Percentiles rank a stretch among this genome's conserved stretches.
phyloP scores from a whole-genome alignment of 2,888 invertebrate genomes.

The Patella caerulea region DNA sequence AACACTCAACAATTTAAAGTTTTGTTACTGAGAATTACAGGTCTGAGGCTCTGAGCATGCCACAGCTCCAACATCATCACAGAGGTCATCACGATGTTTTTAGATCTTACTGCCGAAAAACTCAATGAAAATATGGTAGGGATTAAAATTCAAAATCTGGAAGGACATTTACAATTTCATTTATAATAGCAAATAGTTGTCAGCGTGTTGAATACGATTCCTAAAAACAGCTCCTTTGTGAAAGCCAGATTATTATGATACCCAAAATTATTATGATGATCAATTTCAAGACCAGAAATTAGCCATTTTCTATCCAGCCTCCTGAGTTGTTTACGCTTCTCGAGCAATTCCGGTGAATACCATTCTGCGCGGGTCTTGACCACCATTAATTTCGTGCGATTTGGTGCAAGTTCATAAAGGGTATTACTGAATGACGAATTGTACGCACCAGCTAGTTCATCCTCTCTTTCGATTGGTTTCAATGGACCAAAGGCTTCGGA shows the following conservation, averaged over 20 bases:
- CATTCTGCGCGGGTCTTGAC: too few species aligned
- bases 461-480: too few species aligned
- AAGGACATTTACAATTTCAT: neutral
- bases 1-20: neutral
- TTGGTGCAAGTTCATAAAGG: too few species aligned
- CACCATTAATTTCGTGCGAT: too few species aligned
- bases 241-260: neutral
- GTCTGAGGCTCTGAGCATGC: neutral
- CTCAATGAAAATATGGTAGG: neutral
- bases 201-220: neutral
- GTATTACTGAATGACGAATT: too few species aligned
- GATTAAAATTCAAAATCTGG: neutral
- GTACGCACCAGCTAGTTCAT: too few species aligned
- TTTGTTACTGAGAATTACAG: neutral
- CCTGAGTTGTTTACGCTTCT: too few species aligned
- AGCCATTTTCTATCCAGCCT: too few species aligned
- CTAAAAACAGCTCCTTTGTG: neutral
- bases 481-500: too few species aligned
- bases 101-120: neutral
- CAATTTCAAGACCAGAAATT: too few species aligned
- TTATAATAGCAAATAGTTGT: slow-evolving; percentile 2
- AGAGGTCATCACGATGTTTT: neutral
- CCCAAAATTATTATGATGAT: too few species aligned
- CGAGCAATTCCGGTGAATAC: too few species aligned
- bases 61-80: neutral